phyloP scores from a whole-genome alignment of 1,140 invertebrate species.

The Tachypleus tridentatus region DNA sequence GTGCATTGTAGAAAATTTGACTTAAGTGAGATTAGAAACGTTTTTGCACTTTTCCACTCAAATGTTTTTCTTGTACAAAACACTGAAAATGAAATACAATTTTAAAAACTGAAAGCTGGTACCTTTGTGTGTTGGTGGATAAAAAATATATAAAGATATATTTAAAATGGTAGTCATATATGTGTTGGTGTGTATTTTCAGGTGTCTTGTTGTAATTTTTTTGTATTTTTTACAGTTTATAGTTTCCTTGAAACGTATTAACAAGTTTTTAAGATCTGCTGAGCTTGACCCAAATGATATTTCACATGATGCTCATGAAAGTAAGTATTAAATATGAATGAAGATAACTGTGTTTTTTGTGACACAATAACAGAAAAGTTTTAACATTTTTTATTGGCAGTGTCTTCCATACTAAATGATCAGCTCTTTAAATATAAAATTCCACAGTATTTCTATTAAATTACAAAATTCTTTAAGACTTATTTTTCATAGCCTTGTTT shows the following conservation, averaged over 20 bases:
- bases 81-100: no score
- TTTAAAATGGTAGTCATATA: no score
- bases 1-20: no score
- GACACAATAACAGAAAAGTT: not conserved
- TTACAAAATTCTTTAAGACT: not conserved
- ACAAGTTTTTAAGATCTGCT: constrained; percentile 29
- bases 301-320: constrained; percentile 24
- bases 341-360: not conserved
- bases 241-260: constrained; percentile 31
- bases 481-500: not conserved
- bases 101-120: no score
- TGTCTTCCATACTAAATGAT: not conserved
- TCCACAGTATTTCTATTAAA: not conserved
- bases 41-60: no score
- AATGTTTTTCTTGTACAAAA: no score
- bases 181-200: not conserved
- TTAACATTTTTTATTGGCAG: not conserved
- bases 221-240: constrained; percentile 15
- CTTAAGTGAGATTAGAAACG: no score
- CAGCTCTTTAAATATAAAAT: not conserved
- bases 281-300: constrained; percentile 30
- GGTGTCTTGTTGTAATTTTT: not conserved
- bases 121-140: no score
- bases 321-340: constrained; percentile 17
- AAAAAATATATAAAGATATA: no score